Conservation (phyloP, 1,140 invertebrate species). For the Lepidurus arcticus region DNA sequence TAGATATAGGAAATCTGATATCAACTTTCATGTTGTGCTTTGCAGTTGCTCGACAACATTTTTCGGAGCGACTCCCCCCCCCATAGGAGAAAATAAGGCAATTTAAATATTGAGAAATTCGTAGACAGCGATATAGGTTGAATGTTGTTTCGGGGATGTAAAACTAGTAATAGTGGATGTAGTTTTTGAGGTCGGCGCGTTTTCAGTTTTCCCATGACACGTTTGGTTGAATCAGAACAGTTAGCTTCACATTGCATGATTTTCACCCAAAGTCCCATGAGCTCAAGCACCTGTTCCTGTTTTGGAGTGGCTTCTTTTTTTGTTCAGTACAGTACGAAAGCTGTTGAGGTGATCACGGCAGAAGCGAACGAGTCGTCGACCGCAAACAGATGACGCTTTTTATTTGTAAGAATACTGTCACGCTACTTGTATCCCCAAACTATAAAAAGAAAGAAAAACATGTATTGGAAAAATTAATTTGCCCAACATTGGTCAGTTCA, state of each 20-base stretch:
- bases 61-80: too few species aligned
- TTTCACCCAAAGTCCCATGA: neutral
- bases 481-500: neutral
- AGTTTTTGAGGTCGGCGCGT: too few species aligned
- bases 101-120: too few species aligned
- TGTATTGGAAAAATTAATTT: neutral
- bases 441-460: neutral
- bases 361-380: neutral
- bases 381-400: conserved; percentile 1
- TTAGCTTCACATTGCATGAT: neutral
- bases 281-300: neutral
- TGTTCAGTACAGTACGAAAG: neutral
- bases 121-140: too few species aligned
- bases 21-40: too few species aligned
- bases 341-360: neutral
- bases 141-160: too few species aligned
- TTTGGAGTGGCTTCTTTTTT: neutral
- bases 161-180: too few species aligned
- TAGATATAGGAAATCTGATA: too few species aligned
- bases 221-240: too few species aligned
- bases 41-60: too few species aligned
- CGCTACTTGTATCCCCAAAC: neutral
- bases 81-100: too few species aligned
- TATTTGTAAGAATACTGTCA: neutral
- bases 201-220: too few species aligned